phyloP scores from a whole-genome alignment of 2,888 invertebrate species.

The Lycaena phlaeas region DNA sequence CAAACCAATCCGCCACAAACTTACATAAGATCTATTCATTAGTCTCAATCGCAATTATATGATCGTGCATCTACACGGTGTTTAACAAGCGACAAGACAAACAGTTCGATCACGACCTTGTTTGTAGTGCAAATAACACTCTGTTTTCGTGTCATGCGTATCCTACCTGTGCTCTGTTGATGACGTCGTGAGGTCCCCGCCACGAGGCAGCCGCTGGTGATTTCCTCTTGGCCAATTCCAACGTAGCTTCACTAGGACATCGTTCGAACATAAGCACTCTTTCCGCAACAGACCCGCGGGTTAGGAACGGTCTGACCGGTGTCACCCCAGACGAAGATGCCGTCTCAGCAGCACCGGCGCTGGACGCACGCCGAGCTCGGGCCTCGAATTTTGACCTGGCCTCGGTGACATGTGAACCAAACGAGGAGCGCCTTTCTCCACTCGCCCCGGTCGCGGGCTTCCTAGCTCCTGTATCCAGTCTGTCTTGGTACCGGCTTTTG shows the following conservation, averaged over 20 bases:
- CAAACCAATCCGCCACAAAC: slow-evolving; percentile 5
- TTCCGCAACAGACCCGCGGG: slow-evolving; percentile 92
- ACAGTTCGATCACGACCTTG: slow-evolving; percentile 13
- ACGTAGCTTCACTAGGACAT: slow-evolving; percentile 84
- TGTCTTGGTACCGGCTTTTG: slow-evolving; percentile 76
- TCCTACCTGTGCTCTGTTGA: slow-evolving; percentile 68
- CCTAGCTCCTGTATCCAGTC: slow-evolving; percentile 63
- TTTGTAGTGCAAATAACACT: not conserved
- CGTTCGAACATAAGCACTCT: slow-evolving; percentile 92
- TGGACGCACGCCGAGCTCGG: slow-evolving; percentile 60
- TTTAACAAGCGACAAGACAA: slow-evolving; percentile 13
- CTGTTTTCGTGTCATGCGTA: no score
- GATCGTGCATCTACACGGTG: not conserved
- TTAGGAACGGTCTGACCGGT: slow-evolving; percentile 88
- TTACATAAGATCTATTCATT: slow-evolving; percentile 8
- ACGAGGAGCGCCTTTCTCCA: slow-evolving; percentile 53
- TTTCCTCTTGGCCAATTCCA: slow-evolving; percentile 77
- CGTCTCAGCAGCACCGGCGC: slow-evolving; percentile 51
- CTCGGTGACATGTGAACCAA: slow-evolving; percentile 66
- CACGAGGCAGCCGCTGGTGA: slow-evolving; percentile 66
- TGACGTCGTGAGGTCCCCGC: slow-evolving; percentile 72
- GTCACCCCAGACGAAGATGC: slow-evolving; percentile 42
- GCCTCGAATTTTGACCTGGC: slow-evolving; percentile 68
- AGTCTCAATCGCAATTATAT: slow-evolving; percentile 9
- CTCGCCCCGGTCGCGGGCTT: slow-evolving; percentile 58